Base-by-base conservation (phyloP, 2,888 invertebrate species). In the Galeopsomyia nigrocyanea region DNA sequence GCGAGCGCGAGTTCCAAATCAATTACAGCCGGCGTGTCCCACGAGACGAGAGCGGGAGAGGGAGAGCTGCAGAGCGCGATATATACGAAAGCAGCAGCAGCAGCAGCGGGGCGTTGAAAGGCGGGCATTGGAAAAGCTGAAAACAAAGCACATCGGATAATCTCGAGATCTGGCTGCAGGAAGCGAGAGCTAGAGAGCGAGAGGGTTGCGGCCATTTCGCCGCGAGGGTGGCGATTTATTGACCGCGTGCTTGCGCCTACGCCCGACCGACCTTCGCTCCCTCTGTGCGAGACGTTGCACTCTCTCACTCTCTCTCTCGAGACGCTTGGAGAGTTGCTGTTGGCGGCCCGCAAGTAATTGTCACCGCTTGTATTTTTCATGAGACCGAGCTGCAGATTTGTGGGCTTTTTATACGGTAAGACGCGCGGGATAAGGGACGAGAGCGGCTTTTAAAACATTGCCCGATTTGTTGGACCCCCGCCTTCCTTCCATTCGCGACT, bases 291-390 rank as follows among this genome's bases (percentile, higher is more conserved):
- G 39, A 39, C 39, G 39, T 39, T 39, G 13, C 39, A 39, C 39
- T 64, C 31, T n/a, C 63, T 31, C 63, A 46, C 65, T 21, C 56
- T 47, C 51, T 19, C 31, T 16, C 47, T 55, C 22, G 39, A 39
- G 39, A 39, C 39, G 39, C 13, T 10, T 39, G 39, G 10, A 39
- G 39, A 39, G 39, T 10, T 39, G 2, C 39, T 10, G 13, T 39
- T 31, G 17, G 19, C 39, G 17, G 22, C 6, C 46, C 46, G 14
- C 50, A 31, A 39, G 63, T 72, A 63, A 72, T 72, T 72, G 72
- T 68, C 58, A 63, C 39, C 13, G 39, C 39, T 39, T 68, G 68
- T 68, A 68, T 67, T 67, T 68, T 72, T 72, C 72, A 67, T 72
- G 71, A 71, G 56, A 46, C 19, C 26, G 26, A 39, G 39, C 21